Evolutionary conservation across 2,888 invertebrate species (phyloP).

Genomic region (Platycheirus rosarum): DNA sequence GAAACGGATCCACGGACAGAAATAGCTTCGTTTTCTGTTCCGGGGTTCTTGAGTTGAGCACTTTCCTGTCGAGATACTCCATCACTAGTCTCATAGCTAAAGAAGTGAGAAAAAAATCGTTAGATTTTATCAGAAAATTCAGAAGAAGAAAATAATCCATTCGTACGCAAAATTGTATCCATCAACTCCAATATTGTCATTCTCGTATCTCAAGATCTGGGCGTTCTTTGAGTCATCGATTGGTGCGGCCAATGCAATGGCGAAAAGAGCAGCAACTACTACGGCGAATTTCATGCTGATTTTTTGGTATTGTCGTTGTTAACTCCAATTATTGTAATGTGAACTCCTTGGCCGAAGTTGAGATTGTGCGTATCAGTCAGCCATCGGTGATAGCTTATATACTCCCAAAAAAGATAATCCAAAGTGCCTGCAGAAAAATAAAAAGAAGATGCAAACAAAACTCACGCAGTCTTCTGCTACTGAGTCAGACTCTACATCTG

Average conservation of each 20-base stretch:
- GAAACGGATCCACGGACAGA: slow-evolving; percentile 83
- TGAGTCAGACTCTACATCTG: slow-evolving; percentile 12
- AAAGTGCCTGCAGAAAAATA: slow-evolving; percentile 6
- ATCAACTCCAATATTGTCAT: slow-evolving; percentile 84
- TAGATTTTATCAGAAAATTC: too few relatives aligned
- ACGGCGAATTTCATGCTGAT: slow-evolving; percentile 79
- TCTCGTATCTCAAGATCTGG: slow-evolving; percentile 77
- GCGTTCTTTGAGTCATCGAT: slow-evolving; percentile 70
- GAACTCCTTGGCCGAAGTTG: slow-evolving; percentile 44
- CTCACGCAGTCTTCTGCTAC: background rate
- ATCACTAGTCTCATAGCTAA: slow-evolving; percentile 82
- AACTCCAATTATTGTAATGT: slow-evolving; percentile 1
- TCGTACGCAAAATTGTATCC: slow-evolving; percentile 85
- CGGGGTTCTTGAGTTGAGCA: slow-evolving; percentile 77
- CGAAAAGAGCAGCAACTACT: slow-evolving; percentile 78
- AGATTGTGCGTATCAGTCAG: slow-evolving; percentile 50
- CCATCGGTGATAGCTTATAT: slow-evolving; percentile 49
- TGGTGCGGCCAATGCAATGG: slow-evolving; percentile 76
- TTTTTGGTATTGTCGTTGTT: too few relatives aligned
- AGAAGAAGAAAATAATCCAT: background rate
- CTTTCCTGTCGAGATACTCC: slow-evolving; percentile 80
- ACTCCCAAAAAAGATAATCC: slow-evolving; percentile 37
- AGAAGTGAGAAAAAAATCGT: too few relatives aligned
- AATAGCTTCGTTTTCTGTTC: slow-evolving; percentile 77
- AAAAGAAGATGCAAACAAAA: slow-evolving; percentile 13